Evolutionary conservation across 2,888 invertebrate genomes (phyloP), one percentile per base, ranked within the genome.

Genomic region (Amphipyra tragopoginis): DNA sequence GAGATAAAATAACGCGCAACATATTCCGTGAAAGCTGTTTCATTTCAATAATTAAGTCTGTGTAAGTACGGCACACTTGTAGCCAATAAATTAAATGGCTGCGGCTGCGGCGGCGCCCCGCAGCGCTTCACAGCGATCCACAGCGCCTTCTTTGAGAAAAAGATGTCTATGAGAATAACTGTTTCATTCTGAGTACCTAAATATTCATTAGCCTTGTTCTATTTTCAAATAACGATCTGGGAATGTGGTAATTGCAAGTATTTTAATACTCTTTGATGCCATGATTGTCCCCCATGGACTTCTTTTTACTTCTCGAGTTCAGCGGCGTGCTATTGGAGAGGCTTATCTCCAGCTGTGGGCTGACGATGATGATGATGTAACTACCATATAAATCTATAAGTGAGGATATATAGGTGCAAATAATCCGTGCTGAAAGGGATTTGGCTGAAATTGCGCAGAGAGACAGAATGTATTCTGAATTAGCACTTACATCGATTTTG

Each of bases 41-140:
- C 21, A 54, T 70, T 64, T 63, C n/a, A 49, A 64, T 75, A 64
- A 64, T 69, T 53, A 72, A 75, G 56, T 50, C 38, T 53, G 29
- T 47, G 38, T 60, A 65, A 42, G 55, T 54, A 13, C 43, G 33
- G 36, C 61, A 61, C 51, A 51, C 75, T 69, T 51, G 54, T 38
- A 57, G 56, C 53, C 50, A 50, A 74, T 72, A 59, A 72, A 56
- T 59, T 53, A 53, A 63, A 56, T 38, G 47, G 49, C 40, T 58
- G 42, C 21, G 11, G 29, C 29, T 36, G 48, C 40, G 44, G 73
- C 55, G 29, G 9, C 40, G 13, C 34, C 67, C 29, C 73, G 38
- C 52, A 38, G 54, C 38, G 33, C 39, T 21, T n/a, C 42, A 14
- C 53, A 36, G 33, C 34, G 29, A 63, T 21, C 15, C 42, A 14